Evolutionary conservation across 92 coral and sea anemone genomes (phyloP), one percentile per base, ranked within the genome.

Genomic region (Paragorgia papillata): DNA sequence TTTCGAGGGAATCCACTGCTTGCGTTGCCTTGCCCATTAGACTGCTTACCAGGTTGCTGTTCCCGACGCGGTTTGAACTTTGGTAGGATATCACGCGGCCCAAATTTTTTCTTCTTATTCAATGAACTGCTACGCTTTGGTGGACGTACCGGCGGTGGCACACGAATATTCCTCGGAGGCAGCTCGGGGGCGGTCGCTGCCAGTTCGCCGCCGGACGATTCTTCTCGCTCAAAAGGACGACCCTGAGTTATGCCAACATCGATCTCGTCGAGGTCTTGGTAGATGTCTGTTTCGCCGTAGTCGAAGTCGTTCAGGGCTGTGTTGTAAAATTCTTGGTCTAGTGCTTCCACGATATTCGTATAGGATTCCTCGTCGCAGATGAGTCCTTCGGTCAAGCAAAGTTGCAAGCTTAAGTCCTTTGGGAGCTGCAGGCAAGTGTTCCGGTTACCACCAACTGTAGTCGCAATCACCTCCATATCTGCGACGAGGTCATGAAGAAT

Each of bases 361-460:
- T 95, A 95, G 51, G 87, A 88, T 68, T 91, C 88, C 51, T 95
- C 97, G 44, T 89, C 99, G 19, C 81, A 53, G 53, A 95, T 80
- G 9, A 91, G 91, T 7, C 99, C 99, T 25, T 87, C 82, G 0
- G 99, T 97, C 5, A 83, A 91, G 17, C 86, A 78, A 27, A 95
- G 80, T 19, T 88, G 90, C 84, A 95, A 81, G 34, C 88, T 91
- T 30, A 95, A 80, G 12, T 87, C 54, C 59, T 87, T 95, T 1
- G 99, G 99, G 17, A 71, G 62, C 33, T 53, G 32, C 1, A 51
- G 18, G 63, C 63, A 71, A 0, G 21, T 41, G 32, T 31, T 33
- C 5, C 30, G 17, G 54, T 26, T 43, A 9, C 51, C 73, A 46
- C 55, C 53, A 39, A 66, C 34, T 19, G 18, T 8, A n/a, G 30